Conservation (phyloP, 2,797 vertebrate species). For the Microctenopoma steveboyesi region DNA sequence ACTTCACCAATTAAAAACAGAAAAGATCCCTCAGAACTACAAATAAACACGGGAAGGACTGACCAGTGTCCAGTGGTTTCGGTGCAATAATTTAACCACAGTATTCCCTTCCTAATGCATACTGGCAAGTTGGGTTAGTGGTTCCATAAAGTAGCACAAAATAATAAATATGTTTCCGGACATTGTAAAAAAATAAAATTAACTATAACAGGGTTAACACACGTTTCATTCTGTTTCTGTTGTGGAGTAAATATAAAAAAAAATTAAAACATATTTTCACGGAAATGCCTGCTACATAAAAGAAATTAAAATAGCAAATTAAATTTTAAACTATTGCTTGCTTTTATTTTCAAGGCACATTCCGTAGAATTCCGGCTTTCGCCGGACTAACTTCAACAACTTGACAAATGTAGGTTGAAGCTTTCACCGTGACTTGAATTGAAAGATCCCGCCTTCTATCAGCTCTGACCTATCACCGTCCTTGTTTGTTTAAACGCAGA, state of each 20-base stretch:
- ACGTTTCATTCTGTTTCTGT: accelerated
- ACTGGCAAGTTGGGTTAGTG: slow-evolving; percentile 24
- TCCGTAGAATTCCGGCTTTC: accelerated
- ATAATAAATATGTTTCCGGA: slow-evolving; percentile 6
- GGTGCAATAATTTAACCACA: background rate
- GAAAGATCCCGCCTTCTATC: slow-evolving; percentile 75
- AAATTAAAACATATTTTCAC: accelerated
- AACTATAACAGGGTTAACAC: background rate
- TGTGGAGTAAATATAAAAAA: accelerated
- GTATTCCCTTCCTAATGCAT: slow-evolving; percentile 18
- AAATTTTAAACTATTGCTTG: accelerated
- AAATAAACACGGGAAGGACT: background rate
- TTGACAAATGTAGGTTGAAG: slow-evolving; percentile 9
- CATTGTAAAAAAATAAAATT: background rate
- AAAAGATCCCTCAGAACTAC: too few species aligned
- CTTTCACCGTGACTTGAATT: slow-evolving; percentile 43
- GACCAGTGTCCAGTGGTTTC: accelerated
- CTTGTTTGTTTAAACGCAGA: slow-evolving; percentile 11
- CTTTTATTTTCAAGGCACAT: slow-evolving; percentile 46
- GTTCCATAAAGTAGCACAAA: background rate
- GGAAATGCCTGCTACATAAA: accelerated
- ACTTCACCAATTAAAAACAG: background rate
- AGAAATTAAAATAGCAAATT: accelerated
- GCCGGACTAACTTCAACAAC: background rate
- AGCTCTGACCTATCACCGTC: slow-evolving; percentile 47